Evolutionary conservation across 2,888 invertebrate genomes (phyloP).

Genomic region (Biston betularia): DNA sequence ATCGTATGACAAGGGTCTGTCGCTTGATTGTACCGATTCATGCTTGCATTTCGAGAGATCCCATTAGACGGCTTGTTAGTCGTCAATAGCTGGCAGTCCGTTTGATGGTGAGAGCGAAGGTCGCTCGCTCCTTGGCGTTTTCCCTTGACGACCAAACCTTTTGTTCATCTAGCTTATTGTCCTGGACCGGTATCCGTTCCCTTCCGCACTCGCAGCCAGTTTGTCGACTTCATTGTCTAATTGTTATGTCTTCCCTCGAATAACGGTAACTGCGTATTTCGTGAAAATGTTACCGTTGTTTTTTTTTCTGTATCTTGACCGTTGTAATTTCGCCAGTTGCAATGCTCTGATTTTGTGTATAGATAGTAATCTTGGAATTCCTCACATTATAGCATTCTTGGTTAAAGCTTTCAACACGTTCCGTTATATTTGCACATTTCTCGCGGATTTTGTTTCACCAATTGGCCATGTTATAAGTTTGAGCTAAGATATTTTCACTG

Average conservation of each 20-base stretch:
- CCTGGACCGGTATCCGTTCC: conserved; percentile 63
- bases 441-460: conserved; percentile 14
- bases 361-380: conserved; percentile 35
- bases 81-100: conserved; percentile 60
- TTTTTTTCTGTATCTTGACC: conserved; percentile 15
- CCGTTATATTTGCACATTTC: conserved; percentile 18
- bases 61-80: conserved; percentile 66
- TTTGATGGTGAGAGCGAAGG: conserved; percentile 62
- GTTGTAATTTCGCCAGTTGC: conserved; percentile 27
- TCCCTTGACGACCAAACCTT: conserved; percentile 66
- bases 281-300: conserved; percentile 32
- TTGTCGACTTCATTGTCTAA: conserved; percentile 54
- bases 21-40: conserved; percentile 66
- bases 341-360: conserved; percentile 19
- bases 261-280: conserved; percentile 41
- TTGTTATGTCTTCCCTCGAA: conserved; percentile 56
- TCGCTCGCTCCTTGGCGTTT: conserved; percentile 45
- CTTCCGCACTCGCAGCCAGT: conserved; percentile 64
- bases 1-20: conserved; percentile 71
- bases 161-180: conserved; percentile 69
- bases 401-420: conserved; percentile 30
- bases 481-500: conserved; percentile 9
- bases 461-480: conserved; percentile 5
- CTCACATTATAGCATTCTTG: conserved; percentile 24
- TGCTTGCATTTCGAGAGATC: conserved; percentile 61